phyloP scores from a whole-genome alignment of 2,888 invertebrate species.

The Crematogaster levior region DNA sequence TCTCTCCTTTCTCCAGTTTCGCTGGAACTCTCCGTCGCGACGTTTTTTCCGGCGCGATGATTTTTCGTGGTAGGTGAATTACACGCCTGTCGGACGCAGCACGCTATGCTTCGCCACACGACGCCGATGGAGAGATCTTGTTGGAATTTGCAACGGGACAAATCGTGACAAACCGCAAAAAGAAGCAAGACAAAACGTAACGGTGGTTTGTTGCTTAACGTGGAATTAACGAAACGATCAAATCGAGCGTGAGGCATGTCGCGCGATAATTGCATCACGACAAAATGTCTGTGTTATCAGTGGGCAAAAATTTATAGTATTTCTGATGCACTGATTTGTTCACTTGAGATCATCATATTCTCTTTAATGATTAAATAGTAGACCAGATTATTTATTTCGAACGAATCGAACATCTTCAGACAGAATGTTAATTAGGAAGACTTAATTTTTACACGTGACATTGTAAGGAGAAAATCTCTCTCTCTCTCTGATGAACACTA shows the following conservation, averaged over 20 bases:
- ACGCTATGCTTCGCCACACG: conserved; percentile 60
- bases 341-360: not conserved
- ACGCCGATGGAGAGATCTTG: conserved; percentile 47
- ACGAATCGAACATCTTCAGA: not conserved
- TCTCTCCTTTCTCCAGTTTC: conserved; percentile 47
- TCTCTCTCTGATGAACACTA: too few relatives aligned
- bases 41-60: conserved; percentile 80
- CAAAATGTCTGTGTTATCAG: not conserved
- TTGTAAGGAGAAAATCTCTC: too few relatives aligned
- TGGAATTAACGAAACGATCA: conserved; percentile 70
- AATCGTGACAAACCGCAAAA: conserved; percentile 48
- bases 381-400: not conserved
- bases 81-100: conserved; percentile 84
- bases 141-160: conserved; percentile 31
- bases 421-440: not conserved
- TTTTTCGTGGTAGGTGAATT: conserved; percentile 81
- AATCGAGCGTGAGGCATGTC: conserved; percentile 73
- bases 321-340: not conserved
- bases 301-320: not conserved
- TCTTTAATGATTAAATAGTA: not conserved
- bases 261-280: conserved; percentile 58
- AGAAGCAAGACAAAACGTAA: conserved; percentile 36
- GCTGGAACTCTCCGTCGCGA: conserved; percentile 61
- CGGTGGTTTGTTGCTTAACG: conserved; percentile 74
- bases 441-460: too few relatives aligned